Percentiles rank a stretch among this genome's conserved stretches.
Conservation (phyloP, 1,140 invertebrate species). For the Trialeurodes vaporariorum region DNA sequence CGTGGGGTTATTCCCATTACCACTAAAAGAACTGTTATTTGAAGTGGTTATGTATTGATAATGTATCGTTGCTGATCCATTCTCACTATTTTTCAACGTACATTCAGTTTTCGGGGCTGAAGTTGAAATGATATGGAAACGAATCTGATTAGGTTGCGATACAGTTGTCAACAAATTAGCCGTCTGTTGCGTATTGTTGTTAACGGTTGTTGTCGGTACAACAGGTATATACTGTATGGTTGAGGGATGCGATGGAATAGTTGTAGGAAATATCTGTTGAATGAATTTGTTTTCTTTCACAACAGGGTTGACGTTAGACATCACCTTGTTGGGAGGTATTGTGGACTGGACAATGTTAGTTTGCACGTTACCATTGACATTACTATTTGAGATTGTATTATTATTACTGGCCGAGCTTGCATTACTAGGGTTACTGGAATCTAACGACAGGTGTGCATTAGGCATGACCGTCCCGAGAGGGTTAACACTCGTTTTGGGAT, state of each 20-base stretch:
- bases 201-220: slow-evolving; percentile 9
- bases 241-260: slow-evolving; percentile 26
- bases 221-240: slow-evolving; percentile 26
- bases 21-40: not conserved
- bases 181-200: not conserved
- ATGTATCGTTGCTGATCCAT: slow-evolving; percentile 13
- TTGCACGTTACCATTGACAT: not conserved
- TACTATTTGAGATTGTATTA: not conserved
- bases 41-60: slow-evolving; percentile 19
- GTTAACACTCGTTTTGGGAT: not conserved
- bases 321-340: not conserved
- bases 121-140: not conserved
- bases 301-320: not conserved
- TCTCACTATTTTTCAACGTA: not conserved
- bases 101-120: not conserved
- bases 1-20: not conserved
- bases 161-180: not conserved
- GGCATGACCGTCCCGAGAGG: not conserved
- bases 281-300: not conserved
- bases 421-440: not conserved
- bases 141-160: not conserved
- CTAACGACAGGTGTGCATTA: not conserved
- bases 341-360: not conserved
- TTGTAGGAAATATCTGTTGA: slow-evolving; percentile 26
- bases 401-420: too few relatives aligned